Percentiles rank a stretch among this genome's conserved stretches.
Evolutionary conservation across 2,888 invertebrate genomes (phyloP).

Genomic region (Athetis lepigone): DNA sequence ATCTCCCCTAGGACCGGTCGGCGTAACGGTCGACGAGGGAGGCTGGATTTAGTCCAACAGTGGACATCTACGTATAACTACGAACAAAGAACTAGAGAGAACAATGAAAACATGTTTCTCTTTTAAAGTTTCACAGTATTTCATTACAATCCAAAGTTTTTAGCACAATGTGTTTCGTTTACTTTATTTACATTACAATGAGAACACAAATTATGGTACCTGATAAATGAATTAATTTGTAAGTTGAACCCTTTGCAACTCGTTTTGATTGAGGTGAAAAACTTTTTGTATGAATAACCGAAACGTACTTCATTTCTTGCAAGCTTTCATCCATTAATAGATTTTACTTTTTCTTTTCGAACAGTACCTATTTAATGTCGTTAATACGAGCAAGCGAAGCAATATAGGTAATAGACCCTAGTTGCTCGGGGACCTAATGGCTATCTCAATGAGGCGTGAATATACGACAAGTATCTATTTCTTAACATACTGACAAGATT

Average conservation of each 20-base stretch:
- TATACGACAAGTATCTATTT: conserved; percentile 15
- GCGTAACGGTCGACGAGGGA: conserved; percentile 38
- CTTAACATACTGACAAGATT: conserved; percentile 26
- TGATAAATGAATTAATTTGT: conserved; percentile 52
- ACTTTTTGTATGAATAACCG: conserved; percentile 25
- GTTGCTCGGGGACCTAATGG: conserved; percentile 30
- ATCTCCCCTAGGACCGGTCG: conserved; percentile 47
- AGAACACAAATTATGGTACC: conserved; percentile 44
- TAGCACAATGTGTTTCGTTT: conserved; percentile 41
- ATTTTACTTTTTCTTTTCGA: not conserved
- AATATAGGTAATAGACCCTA: conserved; percentile 14
- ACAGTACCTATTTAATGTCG: conserved; percentile 10
- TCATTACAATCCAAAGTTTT: conserved; percentile 36
- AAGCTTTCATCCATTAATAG: not conserved
- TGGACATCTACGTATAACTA: conserved; percentile 15
- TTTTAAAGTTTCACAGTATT: conserved; percentile 41
- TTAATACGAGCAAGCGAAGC: conserved; percentile 9
- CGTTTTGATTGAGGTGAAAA: conserved; percentile 33
- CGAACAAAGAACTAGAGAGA: conserved; percentile 21
- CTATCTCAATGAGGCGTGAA: conserved; percentile 23
- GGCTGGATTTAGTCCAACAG: not conserved
- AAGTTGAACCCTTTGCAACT: conserved; percentile 38
- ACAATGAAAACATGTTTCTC: conserved; percentile 43
- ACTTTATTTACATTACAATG: conserved; percentile 56
- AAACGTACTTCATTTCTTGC: not conserved